These are phyloP conservation scores for Hedya salicella DNA, from an alignment of 2,888 invertebrate species.

Conservation along the genomic window DNA sequence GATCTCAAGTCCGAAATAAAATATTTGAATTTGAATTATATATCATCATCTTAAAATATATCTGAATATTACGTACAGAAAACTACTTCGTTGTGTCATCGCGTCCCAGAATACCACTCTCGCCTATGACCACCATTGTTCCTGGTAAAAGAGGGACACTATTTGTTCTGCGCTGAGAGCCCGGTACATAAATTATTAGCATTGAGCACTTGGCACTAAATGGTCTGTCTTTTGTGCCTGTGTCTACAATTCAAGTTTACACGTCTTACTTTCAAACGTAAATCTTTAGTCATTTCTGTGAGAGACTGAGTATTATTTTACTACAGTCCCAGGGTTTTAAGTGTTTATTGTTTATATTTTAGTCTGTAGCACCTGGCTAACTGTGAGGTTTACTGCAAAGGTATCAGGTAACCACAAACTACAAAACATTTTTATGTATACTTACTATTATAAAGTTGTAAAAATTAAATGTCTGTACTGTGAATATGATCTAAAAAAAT, in stretches of 20 bases:
- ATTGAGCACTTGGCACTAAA: slow-evolving; percentile 41
- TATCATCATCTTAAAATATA: too few relatives aligned
- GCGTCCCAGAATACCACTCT: slow-evolving; percentile 43
- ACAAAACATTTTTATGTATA: too few relatives aligned
- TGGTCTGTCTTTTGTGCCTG: slow-evolving; percentile 33
- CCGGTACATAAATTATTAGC: slow-evolving; percentile 55
- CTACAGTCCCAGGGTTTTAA: not conserved
- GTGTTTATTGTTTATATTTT: not conserved
- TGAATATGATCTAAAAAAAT: too few relatives aligned
- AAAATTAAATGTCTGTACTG: too few relatives aligned
- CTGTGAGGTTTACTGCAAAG: too few relatives aligned
- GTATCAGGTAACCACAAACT: too few relatives aligned
- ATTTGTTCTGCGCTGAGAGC: slow-evolving; percentile 51
- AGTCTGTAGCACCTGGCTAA: too few relatives aligned
- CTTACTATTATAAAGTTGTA: too few relatives aligned
- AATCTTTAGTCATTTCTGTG: not conserved
- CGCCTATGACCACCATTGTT: slow-evolving; percentile 54
- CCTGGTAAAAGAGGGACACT: slow-evolving; percentile 51
- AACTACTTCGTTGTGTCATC: slow-evolving; percentile 6
- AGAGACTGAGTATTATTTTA: not conserved
- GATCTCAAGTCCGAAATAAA: too few relatives aligned
- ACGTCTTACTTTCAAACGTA: slow-evolving; percentile 19
- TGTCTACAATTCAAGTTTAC: slow-evolving; percentile 11
- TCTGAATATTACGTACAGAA: not conserved
- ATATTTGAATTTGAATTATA: too few relatives aligned